These are phyloP conservation scores for Microcebus lehilahytsara DNA, from an alignment of 2,113 vertebrate genomes.

Conservation along the genomic window DNA sequence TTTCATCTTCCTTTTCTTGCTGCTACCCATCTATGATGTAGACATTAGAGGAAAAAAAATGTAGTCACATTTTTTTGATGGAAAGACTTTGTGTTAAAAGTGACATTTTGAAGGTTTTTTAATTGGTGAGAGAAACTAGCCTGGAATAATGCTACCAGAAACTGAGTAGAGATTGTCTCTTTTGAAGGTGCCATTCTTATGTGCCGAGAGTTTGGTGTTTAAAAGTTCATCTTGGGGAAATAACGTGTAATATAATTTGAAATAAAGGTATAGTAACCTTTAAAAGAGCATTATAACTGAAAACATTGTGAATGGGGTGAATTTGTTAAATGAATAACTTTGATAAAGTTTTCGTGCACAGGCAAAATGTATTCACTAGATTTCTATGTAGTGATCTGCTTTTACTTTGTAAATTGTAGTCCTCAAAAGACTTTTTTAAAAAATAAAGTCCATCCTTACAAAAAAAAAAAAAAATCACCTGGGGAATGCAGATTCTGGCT, in stretches of 20 bases:
- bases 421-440: slow-evolving; percentile 63
- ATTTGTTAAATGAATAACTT: slow-evolving; percentile 57
- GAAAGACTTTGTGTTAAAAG: not conserved
- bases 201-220: slow-evolving; percentile 40
- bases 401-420: slow-evolving; percentile 80
- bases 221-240: slow-evolving; percentile 51
- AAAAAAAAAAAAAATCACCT: not conserved
- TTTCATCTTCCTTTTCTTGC: too few relatives aligned
- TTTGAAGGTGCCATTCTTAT: slow-evolving; percentile 74
- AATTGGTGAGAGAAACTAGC: slow-evolving; percentile 19
- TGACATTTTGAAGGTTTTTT: slow-evolving; percentile 26
- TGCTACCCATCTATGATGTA: too few relatives aligned
- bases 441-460: slow-evolving; percentile 81
- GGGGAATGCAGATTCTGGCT: not conserved
- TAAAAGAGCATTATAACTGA: slow-evolving; percentile 62
- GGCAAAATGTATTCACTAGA: slow-evolving; percentile 71
- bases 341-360: slow-evolving; percentile 60
- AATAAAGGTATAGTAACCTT: slow-evolving; percentile 51
- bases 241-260: slow-evolving; percentile 57
- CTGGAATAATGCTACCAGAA: slow-evolving; percentile 47
- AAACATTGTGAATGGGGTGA: slow-evolving; percentile 50
- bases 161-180: slow-evolving; percentile 37
- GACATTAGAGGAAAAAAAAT: too few relatives aligned
- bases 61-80: too few relatives aligned
- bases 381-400: slow-evolving; percentile 71